These are phyloP conservation scores for Rissa tridactyla DNA, from an alignment of 2,113 vertebrate species.

Conservation along the genomic window DNA sequence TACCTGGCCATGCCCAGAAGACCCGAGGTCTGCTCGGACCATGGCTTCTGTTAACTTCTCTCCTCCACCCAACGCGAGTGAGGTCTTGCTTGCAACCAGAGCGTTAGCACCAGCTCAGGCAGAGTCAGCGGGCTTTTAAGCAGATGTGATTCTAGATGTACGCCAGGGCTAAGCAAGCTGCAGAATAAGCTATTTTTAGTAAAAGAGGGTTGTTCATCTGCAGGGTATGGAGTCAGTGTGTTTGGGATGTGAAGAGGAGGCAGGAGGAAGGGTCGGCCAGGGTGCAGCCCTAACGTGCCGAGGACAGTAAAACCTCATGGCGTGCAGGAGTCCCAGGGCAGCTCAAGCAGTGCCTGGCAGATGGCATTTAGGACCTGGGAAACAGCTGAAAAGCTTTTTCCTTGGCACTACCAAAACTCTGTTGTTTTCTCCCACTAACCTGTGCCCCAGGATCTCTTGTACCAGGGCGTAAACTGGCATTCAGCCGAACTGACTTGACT, in stretches of 20 bases:
- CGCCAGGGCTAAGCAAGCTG: background rate
- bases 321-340: background rate
- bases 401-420: background rate
- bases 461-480: background rate
- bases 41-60: background rate
- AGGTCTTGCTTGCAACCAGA: background rate
- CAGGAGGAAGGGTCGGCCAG: background rate
- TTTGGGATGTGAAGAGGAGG: background rate
- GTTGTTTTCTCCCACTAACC: slow-evolving; percentile 4
- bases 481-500: background rate
- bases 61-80: rapidly evolving
- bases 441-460: slow-evolving; percentile 1
- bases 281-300: background rate
- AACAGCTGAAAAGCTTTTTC: background rate
- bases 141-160: background rate
- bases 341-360: background rate
- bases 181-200: background rate
- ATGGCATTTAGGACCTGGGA: background rate
- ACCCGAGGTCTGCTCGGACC: background rate
- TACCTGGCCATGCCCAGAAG: background rate
- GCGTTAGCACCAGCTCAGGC: background rate
- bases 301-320: background rate
- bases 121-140: background rate
- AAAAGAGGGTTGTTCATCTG: background rate
- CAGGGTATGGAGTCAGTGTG: background rate